Evolutionary conservation across 2,888 invertebrate genomes (phyloP), one percentile per base, ranked within the genome.

Genomic region (Aricia artaxerxes): DNA sequence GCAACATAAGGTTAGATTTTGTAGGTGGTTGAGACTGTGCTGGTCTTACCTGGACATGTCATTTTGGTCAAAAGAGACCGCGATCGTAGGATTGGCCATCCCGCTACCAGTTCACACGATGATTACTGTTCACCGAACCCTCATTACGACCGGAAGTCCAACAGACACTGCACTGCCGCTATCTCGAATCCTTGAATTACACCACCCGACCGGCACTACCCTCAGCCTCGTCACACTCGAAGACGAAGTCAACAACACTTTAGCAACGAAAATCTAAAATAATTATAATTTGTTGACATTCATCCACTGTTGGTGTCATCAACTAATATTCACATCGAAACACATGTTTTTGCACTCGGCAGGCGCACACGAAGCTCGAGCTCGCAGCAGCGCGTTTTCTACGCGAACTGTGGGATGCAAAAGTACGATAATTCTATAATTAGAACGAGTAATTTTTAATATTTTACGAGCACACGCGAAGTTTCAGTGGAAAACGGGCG

Each of bases 41-140:
- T 35, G 35, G 4, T 69, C 35, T 82, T 84, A 92, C 96, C 96
- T 96, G 90, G 95, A 95, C 93, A 95, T 96, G 87, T 96, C 96
- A 92, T 95, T 95, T 84, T 96, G 96, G 91, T 97, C 96, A 89
- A 97, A 97, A 80, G 96, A 95, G 87, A 95, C 95, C 89, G 96
- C 96, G 94, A 96, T 96, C 81, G 90, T 89, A 83, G 93, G 90
- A 86, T 91, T 93, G 86, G 94, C 92, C 94, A 94, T 94, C 83
- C 87, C 88, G 87, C 81, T 61, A 60, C 76, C 80, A 81, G 85
- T 84, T 85, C 84, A 86, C 84, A 82, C 84, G 82, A 81, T 80
- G 79, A 80, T 80, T 84, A 82, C 84, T 80, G 83, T 83, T 84
- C 86, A 90, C 87, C 90, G 88, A 85, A 85, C 87, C 86, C 85